phyloP scores from a whole-genome alignment of 1,140 invertebrate genomes.

The Drosophila quadrilineata region DNA sequence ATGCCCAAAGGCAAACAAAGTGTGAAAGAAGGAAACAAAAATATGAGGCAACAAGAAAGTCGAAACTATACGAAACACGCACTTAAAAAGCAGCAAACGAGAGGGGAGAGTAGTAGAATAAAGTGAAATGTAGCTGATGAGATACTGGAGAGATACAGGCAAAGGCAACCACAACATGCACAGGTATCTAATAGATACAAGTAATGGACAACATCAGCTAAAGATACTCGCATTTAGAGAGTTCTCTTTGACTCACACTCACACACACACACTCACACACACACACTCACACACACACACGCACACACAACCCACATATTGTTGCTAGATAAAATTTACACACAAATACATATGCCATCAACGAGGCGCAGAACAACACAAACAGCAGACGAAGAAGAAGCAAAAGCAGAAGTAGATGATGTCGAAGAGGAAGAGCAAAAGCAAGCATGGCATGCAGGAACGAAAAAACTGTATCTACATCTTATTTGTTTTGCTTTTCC shows the following conservation, averaged over 20 bases:
- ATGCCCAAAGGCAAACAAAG: slow-evolving; percentile 8
- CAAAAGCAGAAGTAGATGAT: too few species aligned
- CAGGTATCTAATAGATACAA: slow-evolving; percentile 68
- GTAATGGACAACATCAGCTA: slow-evolving; percentile 44
- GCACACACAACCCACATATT: not conserved
- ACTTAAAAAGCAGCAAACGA: slow-evolving; percentile 14
- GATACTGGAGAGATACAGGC: not conserved
- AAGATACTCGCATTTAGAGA: slow-evolving; percentile 27
- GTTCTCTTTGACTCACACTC: slow-evolving; percentile 14
- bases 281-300: not conserved
- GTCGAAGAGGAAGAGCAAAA: slow-evolving; percentile 15
- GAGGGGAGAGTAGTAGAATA: not conserved
- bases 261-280: not conserved
- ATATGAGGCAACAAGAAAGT: too few species aligned
- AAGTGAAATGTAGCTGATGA: too few species aligned
- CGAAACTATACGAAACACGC: slow-evolving; percentile 24
- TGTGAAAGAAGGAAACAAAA: slow-evolving; percentile 26
- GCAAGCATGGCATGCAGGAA: slow-evolving; percentile 35
- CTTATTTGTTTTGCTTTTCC: slow-evolving; percentile 66
- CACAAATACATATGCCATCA: slow-evolving; percentile 36
- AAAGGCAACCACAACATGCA: slow-evolving; percentile 16
- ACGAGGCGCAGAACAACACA: slow-evolving; percentile 21
- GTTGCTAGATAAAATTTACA: slow-evolving; percentile 28
- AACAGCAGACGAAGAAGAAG: slow-evolving; percentile 14
- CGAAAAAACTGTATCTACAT: slow-evolving; percentile 74